Evolutionary conservation across 1,140 invertebrate genomes (phyloP).

Genomic region (Pogonomyrmex californicus): DNA sequence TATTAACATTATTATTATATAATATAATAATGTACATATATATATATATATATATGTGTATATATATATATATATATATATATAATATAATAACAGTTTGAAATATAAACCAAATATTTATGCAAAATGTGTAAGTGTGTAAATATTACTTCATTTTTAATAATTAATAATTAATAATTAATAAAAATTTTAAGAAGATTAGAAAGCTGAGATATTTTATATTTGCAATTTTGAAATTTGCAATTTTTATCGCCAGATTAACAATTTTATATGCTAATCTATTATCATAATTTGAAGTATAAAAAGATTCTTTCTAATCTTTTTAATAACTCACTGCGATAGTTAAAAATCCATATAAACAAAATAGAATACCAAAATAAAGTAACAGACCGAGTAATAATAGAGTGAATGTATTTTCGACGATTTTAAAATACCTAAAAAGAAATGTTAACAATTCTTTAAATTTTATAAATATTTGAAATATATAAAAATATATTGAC

Average conservation of each 20-base stretch:
- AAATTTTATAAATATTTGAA: background rate
- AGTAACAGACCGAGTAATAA: constrained; percentile 25
- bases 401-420: constrained; percentile 46
- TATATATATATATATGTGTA: too few species aligned
- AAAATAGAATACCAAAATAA: constrained; percentile 27
- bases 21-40: too few species aligned
- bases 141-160: too few species aligned
- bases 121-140: too few species aligned
- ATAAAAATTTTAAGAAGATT: background rate
- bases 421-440: constrained; percentile 30
- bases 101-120: background rate
- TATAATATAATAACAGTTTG: background rate
- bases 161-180: background rate
- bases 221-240: background rate
- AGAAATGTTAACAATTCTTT: background rate
- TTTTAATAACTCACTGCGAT: constrained; percentile 10
- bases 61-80: too few species aligned
- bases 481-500: background rate
- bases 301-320: background rate
- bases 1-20: too few species aligned
- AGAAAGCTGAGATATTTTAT: background rate
- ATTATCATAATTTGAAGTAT: background rate
- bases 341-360: constrained; percentile 38
- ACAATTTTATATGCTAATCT: background rate
- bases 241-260: background rate